These are phyloP conservation scores for Fragariocoptes setiger DNA, from an alignment of 1,140 invertebrate genomes.

Conservation along the genomic window DNA sequence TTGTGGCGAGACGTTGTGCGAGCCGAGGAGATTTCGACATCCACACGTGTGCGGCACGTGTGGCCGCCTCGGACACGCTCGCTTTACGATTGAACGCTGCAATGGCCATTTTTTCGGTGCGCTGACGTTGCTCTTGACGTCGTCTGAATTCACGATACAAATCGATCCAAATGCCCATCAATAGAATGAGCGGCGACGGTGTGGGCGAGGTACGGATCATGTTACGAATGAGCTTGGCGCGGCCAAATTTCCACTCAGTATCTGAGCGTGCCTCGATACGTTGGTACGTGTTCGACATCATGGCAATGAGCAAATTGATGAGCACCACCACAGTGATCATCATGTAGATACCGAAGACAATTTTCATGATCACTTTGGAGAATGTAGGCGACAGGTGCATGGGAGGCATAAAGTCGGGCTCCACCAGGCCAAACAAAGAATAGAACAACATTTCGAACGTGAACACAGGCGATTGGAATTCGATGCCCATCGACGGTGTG, in stretches of 20 bases:
- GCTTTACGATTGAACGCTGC: not conserved
- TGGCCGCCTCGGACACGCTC: not conserved
- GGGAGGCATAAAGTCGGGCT: constrained; percentile 31
- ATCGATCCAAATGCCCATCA: constrained; percentile 28
- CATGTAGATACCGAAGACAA: constrained; percentile 77
- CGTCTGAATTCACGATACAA: not conserved
- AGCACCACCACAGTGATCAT: constrained; percentile 86
- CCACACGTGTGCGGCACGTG: not conserved
- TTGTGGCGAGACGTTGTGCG: not conserved
- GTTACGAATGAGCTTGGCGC: constrained; percentile 87
- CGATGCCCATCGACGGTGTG: constrained; percentile 14
- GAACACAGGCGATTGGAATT: constrained; percentile 51
- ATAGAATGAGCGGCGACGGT: constrained; percentile 75
- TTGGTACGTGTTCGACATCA: constrained; percentile 99
- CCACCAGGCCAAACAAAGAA: constrained; percentile 81
- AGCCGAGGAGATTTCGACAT: not conserved
- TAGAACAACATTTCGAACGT: constrained; percentile 90
- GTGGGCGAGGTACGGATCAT: constrained; percentile 94
- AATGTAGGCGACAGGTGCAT: constrained; percentile 22
- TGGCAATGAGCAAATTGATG: constrained; percentile 93
- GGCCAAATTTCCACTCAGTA: constrained; percentile 97
- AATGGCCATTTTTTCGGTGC: not conserved
- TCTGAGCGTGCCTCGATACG: constrained; percentile 95
- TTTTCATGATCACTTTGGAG: constrained; percentile 20
- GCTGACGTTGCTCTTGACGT: not conserved